Base-by-base conservation (phyloP, 2,797 vertebrate species). In the Lithobates pipiens region DNA sequence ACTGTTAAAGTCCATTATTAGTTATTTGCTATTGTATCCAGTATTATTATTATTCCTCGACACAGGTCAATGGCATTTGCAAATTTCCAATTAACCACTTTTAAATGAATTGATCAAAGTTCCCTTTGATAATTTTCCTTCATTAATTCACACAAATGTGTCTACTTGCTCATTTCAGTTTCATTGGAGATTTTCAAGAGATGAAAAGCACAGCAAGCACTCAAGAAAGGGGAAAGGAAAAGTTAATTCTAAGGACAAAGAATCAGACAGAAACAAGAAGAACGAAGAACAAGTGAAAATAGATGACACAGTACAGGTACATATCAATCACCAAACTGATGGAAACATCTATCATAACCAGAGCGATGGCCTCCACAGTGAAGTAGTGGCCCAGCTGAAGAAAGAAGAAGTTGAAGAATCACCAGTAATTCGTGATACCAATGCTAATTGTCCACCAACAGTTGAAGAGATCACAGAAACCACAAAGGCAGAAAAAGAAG, bases 151-250 rank as follows among this genome's bases (percentile, higher is more conserved):
- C 2, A 72, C 57, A n/a, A 75, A 68, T 70, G 25, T 76, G 76
- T 76, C 11, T 74, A 13, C 23, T 27, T 87, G 10, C 86, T 84
- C 42, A 94, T 90, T 89, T 87, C 65, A 95, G 95, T 95, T 96
- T 80, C 94, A 94, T 79, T 95, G 94, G 94, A 94, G 92, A 25
- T 94, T 95, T 90, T 94, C 94, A 87, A 92, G 92, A 82, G 93
- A 94, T 3, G 92, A 95, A 0, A 88, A 86, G 82, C 92, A 88
- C 86, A 89, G 27, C 90, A 92, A 90, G 84, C 93, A 93, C 85
- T 70, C 13, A 63, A 94, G 92, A 86, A 95, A 93, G 87, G 54
- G 39, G n/a, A 95, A 93, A 89, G 89, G 92, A 2, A 95, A 93
- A 70, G 34, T 80, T 15, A 85, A 90, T 6, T 11, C 86, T 46